phyloP scores from a whole-genome alignment of 1,140 invertebrate genomes.

The Drosophila tropicalis region DNA sequence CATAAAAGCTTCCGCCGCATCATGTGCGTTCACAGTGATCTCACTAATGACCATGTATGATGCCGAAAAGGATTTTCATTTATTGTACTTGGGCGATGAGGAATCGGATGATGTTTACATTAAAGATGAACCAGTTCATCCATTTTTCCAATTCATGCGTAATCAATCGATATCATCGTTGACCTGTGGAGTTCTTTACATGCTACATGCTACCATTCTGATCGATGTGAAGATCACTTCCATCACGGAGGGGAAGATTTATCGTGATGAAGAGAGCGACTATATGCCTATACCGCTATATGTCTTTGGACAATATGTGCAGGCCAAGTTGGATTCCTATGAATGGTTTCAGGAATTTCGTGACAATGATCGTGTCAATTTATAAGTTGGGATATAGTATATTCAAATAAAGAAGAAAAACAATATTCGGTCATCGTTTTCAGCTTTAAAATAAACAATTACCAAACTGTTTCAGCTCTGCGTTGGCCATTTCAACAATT shows the following conservation, averaged over 20 bases:
- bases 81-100: conserved; percentile 1
- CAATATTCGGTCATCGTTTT: neutral
- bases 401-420: neutral
- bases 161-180: conserved; percentile 33
- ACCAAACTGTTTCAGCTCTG: neutral
- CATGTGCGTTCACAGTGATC: conserved; percentile 22
- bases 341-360: conserved; percentile 32
- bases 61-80: conserved; percentile 38
- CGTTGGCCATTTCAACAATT: conserved; percentile 25
- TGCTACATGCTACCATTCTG: conserved; percentile 42
- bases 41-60: conserved; percentile 40
- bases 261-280: neutral
- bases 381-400: neutral
- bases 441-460: conserved; percentile 3
- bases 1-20: conserved; percentile 16
- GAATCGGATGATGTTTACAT: neutral
- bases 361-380: conserved; percentile 1
- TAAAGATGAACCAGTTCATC: conserved; percentile 23
- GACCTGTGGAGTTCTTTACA: conserved; percentile 35
- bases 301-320: conserved; percentile 25
- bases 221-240: conserved; percentile 38
- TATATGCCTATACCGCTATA: conserved; percentile 35
- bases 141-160: conserved; percentile 17
- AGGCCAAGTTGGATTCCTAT: conserved; percentile 20
- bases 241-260: neutral